Percentiles rank a stretch among this genome's conserved stretches.
Evolutionary conservation across 2,113 vertebrate species (phyloP).

Genomic region (Donacobius atricapilla): DNA sequence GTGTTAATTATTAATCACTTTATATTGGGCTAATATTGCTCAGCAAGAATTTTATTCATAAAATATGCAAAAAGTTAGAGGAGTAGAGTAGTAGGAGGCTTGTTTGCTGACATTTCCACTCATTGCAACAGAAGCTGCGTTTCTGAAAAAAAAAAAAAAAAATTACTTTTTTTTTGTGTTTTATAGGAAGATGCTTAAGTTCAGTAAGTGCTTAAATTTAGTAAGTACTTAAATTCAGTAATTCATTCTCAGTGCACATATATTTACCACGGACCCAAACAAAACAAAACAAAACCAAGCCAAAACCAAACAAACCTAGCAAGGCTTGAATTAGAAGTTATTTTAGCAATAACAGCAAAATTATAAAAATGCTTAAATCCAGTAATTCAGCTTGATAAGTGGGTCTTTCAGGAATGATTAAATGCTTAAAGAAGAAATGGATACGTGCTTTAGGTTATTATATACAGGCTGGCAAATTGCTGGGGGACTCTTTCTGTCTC

Average conservation of each 20-base stretch:
- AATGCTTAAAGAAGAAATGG: not conserved
- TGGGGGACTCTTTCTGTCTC: not conserved
- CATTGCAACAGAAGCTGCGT: not conserved
- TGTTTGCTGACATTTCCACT: not conserved
- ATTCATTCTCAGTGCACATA: too few relatives aligned
- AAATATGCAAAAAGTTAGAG: not conserved
- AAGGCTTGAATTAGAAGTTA: too few relatives aligned
- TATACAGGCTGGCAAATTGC: not conserved
- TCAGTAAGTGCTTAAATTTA: too few relatives aligned
- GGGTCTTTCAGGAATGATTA: slow-evolving; percentile 3
- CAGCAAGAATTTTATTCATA: not conserved
- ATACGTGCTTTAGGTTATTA: not conserved
- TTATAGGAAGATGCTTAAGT: not conserved
- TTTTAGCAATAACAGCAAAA: too few relatives aligned
- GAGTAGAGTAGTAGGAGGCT: not conserved
- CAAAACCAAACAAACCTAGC: too few relatives aligned
- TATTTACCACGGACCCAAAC: too few relatives aligned
- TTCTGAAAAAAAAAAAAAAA: not conserved
- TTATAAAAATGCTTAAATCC: too few relatives aligned
- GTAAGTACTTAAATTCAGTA: too few relatives aligned
- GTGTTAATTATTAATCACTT: not conserved
- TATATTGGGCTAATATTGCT: not conserved
- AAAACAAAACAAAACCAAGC: too few relatives aligned
- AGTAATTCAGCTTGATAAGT: slow-evolving; percentile 30
- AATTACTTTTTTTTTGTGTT: not conserved